These are phyloP conservation scores for Mastomys natalensis DNA, from an alignment of 2,113 vertebrate genomes.

Conservation along the genomic window DNA sequence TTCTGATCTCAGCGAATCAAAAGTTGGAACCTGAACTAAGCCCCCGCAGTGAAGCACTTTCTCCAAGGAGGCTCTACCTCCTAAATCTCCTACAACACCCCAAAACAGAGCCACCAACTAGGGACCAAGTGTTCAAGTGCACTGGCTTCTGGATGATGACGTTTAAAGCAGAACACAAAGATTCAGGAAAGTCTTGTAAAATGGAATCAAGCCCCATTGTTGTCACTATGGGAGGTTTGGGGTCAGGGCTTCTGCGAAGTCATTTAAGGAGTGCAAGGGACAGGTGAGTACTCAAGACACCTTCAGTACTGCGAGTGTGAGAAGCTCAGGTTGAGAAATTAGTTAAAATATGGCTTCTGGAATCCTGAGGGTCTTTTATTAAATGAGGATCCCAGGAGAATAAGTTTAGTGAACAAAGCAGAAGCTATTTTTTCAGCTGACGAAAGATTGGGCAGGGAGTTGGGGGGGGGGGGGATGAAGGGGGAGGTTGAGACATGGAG, in stretches of 20 bases:
- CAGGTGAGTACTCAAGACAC: neutral
- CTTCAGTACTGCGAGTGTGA: neutral
- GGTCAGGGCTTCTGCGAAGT: neutral
- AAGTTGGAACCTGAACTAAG: neutral
- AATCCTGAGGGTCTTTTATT: neutral
- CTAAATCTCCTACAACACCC: neutral
- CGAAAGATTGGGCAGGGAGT: no score
- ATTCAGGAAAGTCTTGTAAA: neutral
- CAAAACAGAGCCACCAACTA: neutral
- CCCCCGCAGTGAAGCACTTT: neutral
- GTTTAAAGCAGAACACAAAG: neutral
- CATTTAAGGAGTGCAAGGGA: neutral
- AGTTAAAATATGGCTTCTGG: neutral
- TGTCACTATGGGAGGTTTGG: neutral
- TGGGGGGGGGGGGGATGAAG: no score
- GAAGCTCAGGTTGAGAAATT: neutral
- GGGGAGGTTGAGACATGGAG: conserved; percentile 25
- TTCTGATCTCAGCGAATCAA: neutral
- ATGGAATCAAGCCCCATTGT: neutral
- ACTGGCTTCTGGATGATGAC: neutral
- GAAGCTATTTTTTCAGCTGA: neutral
- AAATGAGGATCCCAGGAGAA: neutral
- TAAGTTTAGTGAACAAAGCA: neutral
- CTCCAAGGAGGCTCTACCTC: neutral
- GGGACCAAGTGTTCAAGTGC: neutral